Conservation (phyloP, 2,797 vertebrate genomes). For the Oreochromis grahami region DNA sequence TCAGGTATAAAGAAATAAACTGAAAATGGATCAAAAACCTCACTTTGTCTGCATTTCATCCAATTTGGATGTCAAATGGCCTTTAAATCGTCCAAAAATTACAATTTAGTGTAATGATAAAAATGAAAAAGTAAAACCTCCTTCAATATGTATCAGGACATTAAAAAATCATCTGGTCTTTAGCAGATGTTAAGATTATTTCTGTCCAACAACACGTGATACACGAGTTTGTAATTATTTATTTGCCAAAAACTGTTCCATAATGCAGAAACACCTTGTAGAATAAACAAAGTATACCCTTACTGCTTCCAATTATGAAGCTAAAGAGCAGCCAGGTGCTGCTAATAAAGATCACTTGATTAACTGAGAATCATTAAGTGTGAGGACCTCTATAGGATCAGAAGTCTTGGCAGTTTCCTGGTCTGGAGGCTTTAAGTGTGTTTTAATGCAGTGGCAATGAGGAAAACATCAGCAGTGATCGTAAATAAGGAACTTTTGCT, state of each 20-base stretch:
- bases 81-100: not conserved
- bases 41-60: not conserved
- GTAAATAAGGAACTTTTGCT: not conserved
- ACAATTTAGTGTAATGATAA: not conserved
- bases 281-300: not conserved
- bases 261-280: not conserved
- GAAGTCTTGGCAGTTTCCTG: not conserved
- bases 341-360: not conserved
- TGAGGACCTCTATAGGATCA: not conserved
- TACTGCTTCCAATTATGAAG: not conserved
- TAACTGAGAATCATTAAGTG: not conserved
- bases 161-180: not conserved
- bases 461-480: not conserved
- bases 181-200: not conserved
- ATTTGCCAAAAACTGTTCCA: not conserved
- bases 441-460: not conserved
- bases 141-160: not conserved
- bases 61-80: not conserved
- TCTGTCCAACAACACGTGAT: not conserved
- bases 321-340: not conserved
- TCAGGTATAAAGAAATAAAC: not conserved
- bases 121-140: not conserved
- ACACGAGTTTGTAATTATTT: not conserved
- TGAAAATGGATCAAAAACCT: not conserved
- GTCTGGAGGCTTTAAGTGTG: not conserved